Evolutionary conservation across 2,113 vertebrate species (phyloP), one percentile per base, ranked within the genome.

Genomic region (Balaenoptera acutorostrata): DNA sequence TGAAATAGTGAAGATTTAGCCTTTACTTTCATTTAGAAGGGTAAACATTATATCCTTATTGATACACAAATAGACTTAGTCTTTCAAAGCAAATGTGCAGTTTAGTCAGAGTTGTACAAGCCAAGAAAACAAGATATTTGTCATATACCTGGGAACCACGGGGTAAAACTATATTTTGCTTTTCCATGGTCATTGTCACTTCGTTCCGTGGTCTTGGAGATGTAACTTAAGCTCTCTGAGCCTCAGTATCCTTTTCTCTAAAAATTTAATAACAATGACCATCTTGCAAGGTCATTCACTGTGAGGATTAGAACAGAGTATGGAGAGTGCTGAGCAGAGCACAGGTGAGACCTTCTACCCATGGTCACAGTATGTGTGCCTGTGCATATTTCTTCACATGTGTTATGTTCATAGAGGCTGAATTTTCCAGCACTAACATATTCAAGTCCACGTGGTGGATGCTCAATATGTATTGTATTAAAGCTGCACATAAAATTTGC

Each of bases 171-270:
- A 1, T 55, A 13, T 86, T 93, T 90, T 83, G 61, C 6, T 86
- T 91, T 90, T 55, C 61, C 33, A 39, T 0, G 12, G 41, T 61
- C 71, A 89, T 17, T 78, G 33, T 88, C 80, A 88, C 21, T 68
- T 77, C 69, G 23, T 78, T 61, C 49, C 92, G n/a, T n/a, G 6
- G 55, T 17, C 57, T 27, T 27, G 41, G 20, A 20, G 12, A 41
- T 64, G 4, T 63, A 52, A 49, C 4, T 82, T 63, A 86, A 55
- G 14, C 27, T 72, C 20, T 83, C 44, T 71, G 64, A 90, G 23
- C 15, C 3, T 92, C 64, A 59, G 25, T 36, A 75, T 93, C 66
- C 39, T 97, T 75, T 96, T 33, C 41, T 78, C n/a, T 87, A 57
- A 92, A 93, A 95, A 23, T 31, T 17, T 36, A 57, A 46, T 12